Base-by-base conservation (phyloP, 1,140 invertebrate genomes). In the Aphis gossypii region DNA sequence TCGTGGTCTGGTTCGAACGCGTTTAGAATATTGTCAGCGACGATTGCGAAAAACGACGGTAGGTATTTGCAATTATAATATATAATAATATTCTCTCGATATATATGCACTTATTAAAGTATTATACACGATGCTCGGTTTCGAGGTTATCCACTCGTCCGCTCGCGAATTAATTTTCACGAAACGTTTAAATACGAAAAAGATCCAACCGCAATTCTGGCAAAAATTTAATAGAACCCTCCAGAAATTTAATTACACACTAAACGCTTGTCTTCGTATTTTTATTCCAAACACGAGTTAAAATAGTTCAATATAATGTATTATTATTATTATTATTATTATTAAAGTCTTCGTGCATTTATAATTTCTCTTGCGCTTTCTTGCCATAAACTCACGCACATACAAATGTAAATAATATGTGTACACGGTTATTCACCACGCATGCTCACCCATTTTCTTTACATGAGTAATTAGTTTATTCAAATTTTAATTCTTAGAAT, bases 21-120 rank as follows among this genome's bases (percentile, higher is more conserved):
- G 23, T 84, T 84, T 30, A 44, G 44, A 84, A 44, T 84, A 82
- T 20, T 84, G 83, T 84, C 41, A 41, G 21, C 83, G 35, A 25
- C 23, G 21, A 84, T 0, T 8, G 38, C 9, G 41, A 21, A 41
- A 41, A 84, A 84, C 38, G 11, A 44, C 83, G 83, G 83, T 84
- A 84, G 83, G 83, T 84, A 84, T 84, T 84, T 84, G 83, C 83
- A 84, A 84, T 84, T 84, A 84, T 84, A 84, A 84, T 76, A n/a
- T 76, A 76, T 76, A 76, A 76, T 84, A 84, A 41, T 84, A 84
- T 44, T 84, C 60, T 11, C 23, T 41, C 83, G 83, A 44, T 51
- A 76, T 76, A n/a, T n/a, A 76, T 76, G 18, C 30, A 35, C 2
- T 30, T n/a, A 20, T 76, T 76, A 51, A 51, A 51, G n/a, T 76